A percentile compares a stretch with the other conserved stretches of the same genome.
Evolutionary conservation across 2,113 vertebrate genomes (phyloP).

Genomic region (Notarius quadriscutis): DNA sequence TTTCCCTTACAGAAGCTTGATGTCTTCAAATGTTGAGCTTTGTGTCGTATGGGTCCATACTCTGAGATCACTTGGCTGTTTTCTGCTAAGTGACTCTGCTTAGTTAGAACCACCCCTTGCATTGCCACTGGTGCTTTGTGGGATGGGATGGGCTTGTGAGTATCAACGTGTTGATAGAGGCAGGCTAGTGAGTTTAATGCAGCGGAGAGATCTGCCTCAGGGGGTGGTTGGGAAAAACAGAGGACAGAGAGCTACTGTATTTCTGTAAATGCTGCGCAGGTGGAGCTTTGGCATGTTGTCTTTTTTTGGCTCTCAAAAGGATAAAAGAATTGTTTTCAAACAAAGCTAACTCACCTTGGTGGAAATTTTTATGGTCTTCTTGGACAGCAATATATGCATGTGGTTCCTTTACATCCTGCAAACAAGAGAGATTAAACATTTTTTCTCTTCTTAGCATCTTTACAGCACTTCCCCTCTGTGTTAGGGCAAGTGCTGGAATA

Average conservation of each 20-base stretch:
- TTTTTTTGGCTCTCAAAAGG: background rate
- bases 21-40: background rate
- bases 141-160: conserved; percentile 18
- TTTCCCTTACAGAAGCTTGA: conserved; percentile 37
- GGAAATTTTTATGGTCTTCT: background rate
- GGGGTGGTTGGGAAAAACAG: background rate
- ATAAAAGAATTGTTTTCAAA: conserved; percentile 1
- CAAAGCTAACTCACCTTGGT: conserved; percentile 36
- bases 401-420: conserved; percentile 22
- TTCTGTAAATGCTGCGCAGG: conserved; percentile 19
- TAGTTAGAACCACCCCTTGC: conserved; percentile 26
- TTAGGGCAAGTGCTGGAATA: background rate
- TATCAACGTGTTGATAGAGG: conserved; percentile 33
- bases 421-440: background rate
- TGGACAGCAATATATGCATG: background rate
- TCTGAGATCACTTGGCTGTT: background rate
- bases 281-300: conserved; percentile 11
- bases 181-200: conserved; percentile 9
- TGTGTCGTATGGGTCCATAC: background rate
- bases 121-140: conserved; percentile 46
- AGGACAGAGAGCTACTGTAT: conserved; percentile 45
- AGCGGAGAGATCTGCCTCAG: conserved; percentile 13
- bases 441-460: background rate
- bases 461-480: background rate
- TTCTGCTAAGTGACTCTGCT: conserved; percentile 42